Conservation (phyloP, 2,888 invertebrate species). For the Spilarctia lutea region DNA sequence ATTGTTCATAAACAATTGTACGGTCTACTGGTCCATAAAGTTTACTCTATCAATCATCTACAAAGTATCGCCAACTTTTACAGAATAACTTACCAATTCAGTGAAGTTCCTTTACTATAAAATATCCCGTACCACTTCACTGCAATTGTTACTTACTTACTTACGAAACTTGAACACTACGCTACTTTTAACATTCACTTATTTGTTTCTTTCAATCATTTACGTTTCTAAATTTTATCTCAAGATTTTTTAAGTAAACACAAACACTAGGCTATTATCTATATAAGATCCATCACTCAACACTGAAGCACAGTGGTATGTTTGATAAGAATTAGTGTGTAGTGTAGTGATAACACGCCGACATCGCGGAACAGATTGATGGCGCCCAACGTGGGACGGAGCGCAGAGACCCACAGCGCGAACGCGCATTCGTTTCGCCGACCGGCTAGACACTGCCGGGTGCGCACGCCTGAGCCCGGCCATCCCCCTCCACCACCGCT, state of each 20-base stretch:
- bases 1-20: constrained; percentile 47
- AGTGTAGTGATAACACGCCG: constrained; percentile 49
- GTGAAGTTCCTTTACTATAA: constrained; percentile 40
- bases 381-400: constrained; percentile 75
- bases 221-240: constrained; percentile 30
- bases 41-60: constrained; percentile 49
- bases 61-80: constrained; percentile 47
- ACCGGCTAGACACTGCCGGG: constrained; percentile 75
- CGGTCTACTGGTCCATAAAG: constrained; percentile 38
- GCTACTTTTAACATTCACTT: constrained; percentile 41
- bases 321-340: constrained; percentile 39
- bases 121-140: constrained; percentile 61
- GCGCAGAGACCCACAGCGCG: constrained; percentile 44
- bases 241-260: constrained; percentile 48
- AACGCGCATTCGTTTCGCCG: constrained; percentile 61
- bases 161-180: constrained; percentile 49
- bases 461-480: constrained; percentile 83
- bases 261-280: constrained; percentile 49
- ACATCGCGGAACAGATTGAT: constrained; percentile 60
- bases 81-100: constrained; percentile 52
- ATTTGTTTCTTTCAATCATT: constrained; percentile 50
- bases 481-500: constrained; percentile 62
- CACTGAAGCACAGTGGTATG: constrained; percentile 37
- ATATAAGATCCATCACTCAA: constrained; percentile 49
- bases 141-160: constrained; percentile 47